Evolutionary conservation across 2,888 invertebrate genomes (phyloP), one percentile per base, ranked within the genome.

Genomic region (Plutella xylostella): DNA sequence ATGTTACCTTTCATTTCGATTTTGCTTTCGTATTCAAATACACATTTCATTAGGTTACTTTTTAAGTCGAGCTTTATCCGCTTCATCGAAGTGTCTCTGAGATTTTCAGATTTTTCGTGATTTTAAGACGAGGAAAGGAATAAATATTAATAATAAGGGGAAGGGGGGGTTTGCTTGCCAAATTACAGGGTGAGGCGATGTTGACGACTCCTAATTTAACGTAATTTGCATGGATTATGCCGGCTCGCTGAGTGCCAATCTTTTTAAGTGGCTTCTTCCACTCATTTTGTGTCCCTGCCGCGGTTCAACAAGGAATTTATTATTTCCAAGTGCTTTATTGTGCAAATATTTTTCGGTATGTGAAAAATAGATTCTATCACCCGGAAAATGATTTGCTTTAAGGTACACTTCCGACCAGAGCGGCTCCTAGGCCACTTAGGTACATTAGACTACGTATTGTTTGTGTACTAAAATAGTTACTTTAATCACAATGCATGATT

Each of bases 191-290:
- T 63, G n/a, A 11, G 66, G 66, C 65, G 79, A n/a, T 79, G 82
- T 79, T 80, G 82, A 79, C 79, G 76, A 78, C 68, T 77, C 76
- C 79, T 83, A 83, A 83, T 83, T 82, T 82, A 77, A 74, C 72
- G 77, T 80, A 77, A 83, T 83, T 83, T 82, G 72, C 82, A 82
- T 83, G 79, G 82, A 83, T 83, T 83, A 83, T 80, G 72, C 79
- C 78, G 72, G 76, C 66, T 74, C 80, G 82, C 68, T 83, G 82
- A 83, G 82, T 83, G 82, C 75, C 82, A 83, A 82, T 83, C 80
- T 83, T 80, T 83, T 77, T 73, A 82, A 83, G 82, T 83, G 83
- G 79, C 79, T 72, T 75, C 73, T 73, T 75, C 70, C 67, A 76
- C 79, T 76, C 74, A 74, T 77, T 74, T 72, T 76, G 75, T 68